Conservation (phyloP, 1,140 invertebrate genomes). For the Drosophila sucinea region DNA sequence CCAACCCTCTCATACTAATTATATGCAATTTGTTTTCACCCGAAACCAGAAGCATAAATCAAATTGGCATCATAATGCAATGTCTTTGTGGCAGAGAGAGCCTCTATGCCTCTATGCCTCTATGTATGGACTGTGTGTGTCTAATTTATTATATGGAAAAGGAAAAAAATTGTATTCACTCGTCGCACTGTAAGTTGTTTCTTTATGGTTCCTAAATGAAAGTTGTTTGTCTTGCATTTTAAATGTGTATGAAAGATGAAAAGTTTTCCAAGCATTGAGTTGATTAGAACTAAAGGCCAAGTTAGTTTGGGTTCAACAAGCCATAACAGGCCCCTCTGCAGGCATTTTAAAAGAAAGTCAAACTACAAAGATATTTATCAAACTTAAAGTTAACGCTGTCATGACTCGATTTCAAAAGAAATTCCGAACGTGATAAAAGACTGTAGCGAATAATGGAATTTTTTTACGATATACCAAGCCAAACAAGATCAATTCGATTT, state of each 20-base stretch:
- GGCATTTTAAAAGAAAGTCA: constrained; percentile 14
- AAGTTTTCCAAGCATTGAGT: constrained; percentile 12
- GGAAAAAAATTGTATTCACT: constrained; percentile 15
- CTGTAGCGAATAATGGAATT: background rate
- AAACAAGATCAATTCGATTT: too few relatives aligned
- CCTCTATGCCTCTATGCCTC: background rate
- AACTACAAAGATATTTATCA: constrained; percentile 14
- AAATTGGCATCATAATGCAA: constrained; percentile 27
- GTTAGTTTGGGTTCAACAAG: constrained; percentile 13
- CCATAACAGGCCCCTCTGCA: background rate
- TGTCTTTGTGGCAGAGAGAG: background rate
- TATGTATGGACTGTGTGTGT: constrained; percentile 16
- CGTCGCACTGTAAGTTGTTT: constrained; percentile 18
- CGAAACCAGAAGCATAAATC: constrained; percentile 32
- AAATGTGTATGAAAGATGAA: constrained; percentile 4
- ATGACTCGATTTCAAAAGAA: constrained; percentile 5
- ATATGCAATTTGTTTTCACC: constrained; percentile 57
- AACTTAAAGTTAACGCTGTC: background rate
- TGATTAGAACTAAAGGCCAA: constrained; percentile 36
- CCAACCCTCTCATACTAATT: constrained; percentile 33
- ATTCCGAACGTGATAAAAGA: background rate
- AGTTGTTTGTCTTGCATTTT: constrained; percentile 34
- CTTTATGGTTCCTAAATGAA: constrained; percentile 38
- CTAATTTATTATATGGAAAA: constrained; percentile 44
- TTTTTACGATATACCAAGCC: too few relatives aligned